Evolutionary conservation across 2,113 vertebrate genomes (phyloP).

Genomic region (Colistium nudipinnis): DNA sequence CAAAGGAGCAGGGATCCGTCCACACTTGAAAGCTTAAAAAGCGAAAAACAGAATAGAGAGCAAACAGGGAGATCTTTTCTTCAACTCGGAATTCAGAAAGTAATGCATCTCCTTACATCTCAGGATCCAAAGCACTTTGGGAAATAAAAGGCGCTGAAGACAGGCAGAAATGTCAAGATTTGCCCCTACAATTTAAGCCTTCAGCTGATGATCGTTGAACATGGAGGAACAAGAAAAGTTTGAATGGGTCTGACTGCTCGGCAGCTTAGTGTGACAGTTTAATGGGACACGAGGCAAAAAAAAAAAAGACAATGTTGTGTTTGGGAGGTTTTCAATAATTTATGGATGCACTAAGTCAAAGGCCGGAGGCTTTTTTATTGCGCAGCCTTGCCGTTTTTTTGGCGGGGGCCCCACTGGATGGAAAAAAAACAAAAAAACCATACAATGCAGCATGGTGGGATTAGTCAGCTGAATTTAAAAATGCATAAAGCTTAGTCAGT

Average conservation of each 20-base stretch:
- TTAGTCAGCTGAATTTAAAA: constrained; percentile 62
- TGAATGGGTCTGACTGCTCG: constrained; percentile 39
- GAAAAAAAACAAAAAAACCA: constrained; percentile 52
- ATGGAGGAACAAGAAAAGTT: constrained; percentile 23
- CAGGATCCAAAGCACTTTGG: constrained; percentile 32
- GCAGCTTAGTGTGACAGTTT: constrained; percentile 28
- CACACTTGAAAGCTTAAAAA: constrained; percentile 51
- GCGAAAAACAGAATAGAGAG: constrained; percentile 45
- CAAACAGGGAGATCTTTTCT: constrained; percentile 38
- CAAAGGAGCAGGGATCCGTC: constrained; percentile 38
- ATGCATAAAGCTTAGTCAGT: constrained; percentile 63
- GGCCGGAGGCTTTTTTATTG: constrained; percentile 29
- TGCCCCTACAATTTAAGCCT: not conserved
- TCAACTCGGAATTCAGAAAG: constrained; percentile 5
- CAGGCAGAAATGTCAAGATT: constrained; percentile 19
- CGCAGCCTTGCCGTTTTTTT: constrained; percentile 38
- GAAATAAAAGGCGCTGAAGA: constrained; percentile 16
- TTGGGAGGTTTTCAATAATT: constrained; percentile 49
- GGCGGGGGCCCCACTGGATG: constrained; percentile 33
- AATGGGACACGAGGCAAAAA: constrained; percentile 40
- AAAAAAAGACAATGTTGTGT: constrained; percentile 28
- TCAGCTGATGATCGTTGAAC: constrained; percentile 27
- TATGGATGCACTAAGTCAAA: constrained; percentile 32
- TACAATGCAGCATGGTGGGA: constrained; percentile 32
- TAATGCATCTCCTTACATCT: constrained; percentile 51